Evolutionary conservation across 2,888 invertebrate genomes (phyloP).

Genomic region (Cinara cedri): DNA sequence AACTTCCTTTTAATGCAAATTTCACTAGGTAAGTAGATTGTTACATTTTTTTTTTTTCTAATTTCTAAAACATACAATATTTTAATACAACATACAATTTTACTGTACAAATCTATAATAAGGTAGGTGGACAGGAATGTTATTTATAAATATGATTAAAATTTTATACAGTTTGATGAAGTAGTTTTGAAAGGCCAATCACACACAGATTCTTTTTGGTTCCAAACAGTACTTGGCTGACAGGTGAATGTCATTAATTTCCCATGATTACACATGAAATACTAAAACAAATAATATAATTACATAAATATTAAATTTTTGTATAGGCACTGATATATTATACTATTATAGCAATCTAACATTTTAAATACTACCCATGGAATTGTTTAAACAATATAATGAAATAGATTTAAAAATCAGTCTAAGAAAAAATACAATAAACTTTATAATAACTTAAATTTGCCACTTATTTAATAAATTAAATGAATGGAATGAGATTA

Average conservation of each 20-base stretch:
- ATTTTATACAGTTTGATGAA: conserved; percentile 10
- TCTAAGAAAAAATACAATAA: no score
- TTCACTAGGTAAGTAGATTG: not conserved
- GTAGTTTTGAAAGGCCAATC: conserved; percentile 72
- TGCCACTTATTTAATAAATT: no score
- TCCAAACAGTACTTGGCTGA: conserved; percentile 76
- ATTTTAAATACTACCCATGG: no score
- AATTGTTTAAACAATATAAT: no score
- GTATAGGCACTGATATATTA: no score
- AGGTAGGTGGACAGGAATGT: not conserved
- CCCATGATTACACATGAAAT: conserved; percentile 84
- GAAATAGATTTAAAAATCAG: no score
- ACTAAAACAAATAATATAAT: conserved; percentile 68
- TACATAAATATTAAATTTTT: no score
- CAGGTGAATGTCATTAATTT: conserved; percentile 76
- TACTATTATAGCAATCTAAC: no score
- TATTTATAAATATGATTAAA: conserved; percentile 28
- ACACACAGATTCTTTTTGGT: conserved; percentile 73
- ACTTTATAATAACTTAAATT: no score
- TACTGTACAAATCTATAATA: not conserved
- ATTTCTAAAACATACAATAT: not conserved
- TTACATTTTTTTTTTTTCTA: conserved; percentile 4
- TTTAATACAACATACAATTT: not conserved
- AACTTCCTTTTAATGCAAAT: conserved; percentile 53
- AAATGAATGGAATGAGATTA: no score